phyloP scores from a whole-genome alignment of 37 sponge, comb jelly and placozoan species.

The Cliona cf. orientalis region DNA sequence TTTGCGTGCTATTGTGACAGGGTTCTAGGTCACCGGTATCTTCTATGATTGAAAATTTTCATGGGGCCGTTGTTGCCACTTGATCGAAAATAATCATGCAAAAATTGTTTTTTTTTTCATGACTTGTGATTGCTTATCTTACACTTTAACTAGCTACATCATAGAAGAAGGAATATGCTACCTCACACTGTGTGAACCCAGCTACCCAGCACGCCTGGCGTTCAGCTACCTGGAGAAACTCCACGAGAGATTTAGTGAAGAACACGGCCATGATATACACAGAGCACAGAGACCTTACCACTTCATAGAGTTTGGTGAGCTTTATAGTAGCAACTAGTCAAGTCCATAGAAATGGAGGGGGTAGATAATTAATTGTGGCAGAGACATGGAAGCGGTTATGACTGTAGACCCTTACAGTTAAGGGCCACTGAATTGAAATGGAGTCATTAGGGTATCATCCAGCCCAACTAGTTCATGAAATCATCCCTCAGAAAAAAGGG shows the following conservation, averaged over 20 bases:
- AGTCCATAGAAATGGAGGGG: too few relatives aligned
- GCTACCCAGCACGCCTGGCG: conserved; percentile 87
- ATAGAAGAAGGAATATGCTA: conserved; percentile 88
- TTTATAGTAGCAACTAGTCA: background rate
- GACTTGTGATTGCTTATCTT: background rate
- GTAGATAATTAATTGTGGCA: too few relatives aligned
- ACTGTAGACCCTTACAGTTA: too few relatives aligned
- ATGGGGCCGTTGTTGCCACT: too few relatives aligned
- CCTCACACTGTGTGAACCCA: conserved; percentile 83
- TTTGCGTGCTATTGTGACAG: too few relatives aligned
- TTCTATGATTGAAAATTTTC: too few relatives aligned
- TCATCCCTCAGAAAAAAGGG: too few relatives aligned
- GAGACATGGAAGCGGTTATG: too few relatives aligned
- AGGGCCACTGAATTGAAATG: too few relatives aligned
- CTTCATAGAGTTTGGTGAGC: conserved; percentile 96
- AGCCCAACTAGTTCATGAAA: too few relatives aligned
- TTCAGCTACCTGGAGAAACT: conserved; percentile 91
- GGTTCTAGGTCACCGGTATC: too few relatives aligned
- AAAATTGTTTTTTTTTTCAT: background rate
- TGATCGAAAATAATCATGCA: background rate
- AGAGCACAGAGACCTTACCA: conserved; percentile 87
- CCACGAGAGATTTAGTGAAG: conserved; percentile 72
- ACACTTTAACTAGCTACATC: conserved; percentile 60
- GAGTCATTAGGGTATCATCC: too few relatives aligned
- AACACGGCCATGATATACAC: conserved; percentile 70